Evolutionary conservation across 2,888 invertebrate species (phyloP).

Genomic region (Ceraclea dissimilis): DNA sequence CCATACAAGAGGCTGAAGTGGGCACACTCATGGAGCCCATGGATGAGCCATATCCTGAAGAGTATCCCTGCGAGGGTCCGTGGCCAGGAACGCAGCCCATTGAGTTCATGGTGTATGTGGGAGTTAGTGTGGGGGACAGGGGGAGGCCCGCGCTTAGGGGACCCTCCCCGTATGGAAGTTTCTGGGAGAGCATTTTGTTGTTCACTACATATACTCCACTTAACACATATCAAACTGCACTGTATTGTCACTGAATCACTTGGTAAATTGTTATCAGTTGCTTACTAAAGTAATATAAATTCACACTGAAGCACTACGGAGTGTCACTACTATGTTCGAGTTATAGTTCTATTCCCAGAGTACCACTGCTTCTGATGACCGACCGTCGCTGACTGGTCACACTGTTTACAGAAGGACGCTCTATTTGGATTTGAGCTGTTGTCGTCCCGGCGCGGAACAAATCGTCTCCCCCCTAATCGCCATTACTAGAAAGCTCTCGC

Average conservation of each 20-base stretch:
- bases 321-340: too few species aligned
- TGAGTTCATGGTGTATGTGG: conserved; percentile 72
- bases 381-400: conserved; percentile 35
- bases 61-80: conserved; percentile 53
- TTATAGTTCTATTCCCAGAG: too few species aligned
- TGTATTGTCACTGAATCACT: conserved; percentile 28
- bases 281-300: too few species aligned
- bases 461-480: conserved; percentile 20
- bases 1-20: conserved; percentile 60
- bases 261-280: neutral
- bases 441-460: conserved; percentile 32
- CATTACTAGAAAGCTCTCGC: conserved; percentile 29
- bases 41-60: conserved; percentile 40
- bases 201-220: conserved; percentile 1
- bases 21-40: conserved; percentile 59
- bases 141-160: conserved; percentile 56
- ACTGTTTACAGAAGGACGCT: conserved; percentile 46
- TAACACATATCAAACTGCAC: neutral
- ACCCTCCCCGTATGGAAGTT: conserved; percentile 61
- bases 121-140: conserved; percentile 66
- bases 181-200: conserved; percentile 55
- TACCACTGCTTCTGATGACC: conserved; percentile 13
- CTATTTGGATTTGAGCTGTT: conserved; percentile 21
- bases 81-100: conserved; percentile 65
- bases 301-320: too few species aligned